A percentile compares a stretch with the other conserved stretches of the same genome.
phyloP scores from a whole-genome alignment of 2,113 vertebrate genomes.

The Suncus etruscus region DNA sequence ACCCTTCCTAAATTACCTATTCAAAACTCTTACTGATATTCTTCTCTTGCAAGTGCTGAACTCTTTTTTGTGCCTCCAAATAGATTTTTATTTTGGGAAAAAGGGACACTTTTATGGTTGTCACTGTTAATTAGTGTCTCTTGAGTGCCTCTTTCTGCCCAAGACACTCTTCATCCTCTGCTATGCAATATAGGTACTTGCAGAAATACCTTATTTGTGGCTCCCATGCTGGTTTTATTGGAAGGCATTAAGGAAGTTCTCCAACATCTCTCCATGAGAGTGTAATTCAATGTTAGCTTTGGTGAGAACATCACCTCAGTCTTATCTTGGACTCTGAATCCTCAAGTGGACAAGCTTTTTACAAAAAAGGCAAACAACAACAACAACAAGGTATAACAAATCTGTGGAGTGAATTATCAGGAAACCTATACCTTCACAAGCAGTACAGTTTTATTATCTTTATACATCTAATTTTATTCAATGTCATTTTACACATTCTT shows the following conservation, averaged over 20 bases:
- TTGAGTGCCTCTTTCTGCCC: not conserved
- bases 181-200: constrained; percentile 3
- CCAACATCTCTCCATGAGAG: not conserved
- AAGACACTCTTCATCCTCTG: not conserved
- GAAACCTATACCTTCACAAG: not conserved
- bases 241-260: not conserved
- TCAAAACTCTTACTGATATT: not conserved
- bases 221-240: not conserved
- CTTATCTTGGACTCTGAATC: constrained; percentile 1
- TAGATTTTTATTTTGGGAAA: not conserved
- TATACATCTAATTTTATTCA: constrained; percentile 23
- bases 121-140: constrained; percentile 70
- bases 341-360: constrained; percentile 33
- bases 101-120: not conserved
- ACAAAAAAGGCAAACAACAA: not conserved
- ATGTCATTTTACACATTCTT: not conserved
- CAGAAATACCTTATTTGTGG: constrained; percentile 15
- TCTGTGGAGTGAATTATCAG: not conserved
- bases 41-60: not conserved
- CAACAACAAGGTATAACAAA: not conserved
- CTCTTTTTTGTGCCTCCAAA: constrained; percentile 44
- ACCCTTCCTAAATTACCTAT: not conserved
- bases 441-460: not conserved
- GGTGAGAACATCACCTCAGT: constrained; percentile 10
- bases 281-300: not conserved